Evolutionary conservation across 2,113 vertebrate genomes (phyloP).

Genomic region (Copsychus sechellarum): DNA sequence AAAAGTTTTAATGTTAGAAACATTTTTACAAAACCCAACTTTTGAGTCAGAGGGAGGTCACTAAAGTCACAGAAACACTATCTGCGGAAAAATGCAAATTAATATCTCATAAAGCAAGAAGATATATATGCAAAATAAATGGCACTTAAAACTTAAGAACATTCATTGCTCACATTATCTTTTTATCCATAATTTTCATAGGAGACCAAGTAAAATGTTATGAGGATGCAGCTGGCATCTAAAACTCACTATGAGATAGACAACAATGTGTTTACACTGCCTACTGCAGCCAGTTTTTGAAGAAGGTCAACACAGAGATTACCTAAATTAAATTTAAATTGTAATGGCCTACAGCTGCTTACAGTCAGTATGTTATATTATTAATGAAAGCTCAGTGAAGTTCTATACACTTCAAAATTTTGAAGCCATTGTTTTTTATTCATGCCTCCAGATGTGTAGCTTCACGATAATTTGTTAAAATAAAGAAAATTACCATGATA

Average conservation of each 20-base stretch:
- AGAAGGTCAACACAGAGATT: slow-evolving; percentile 46
- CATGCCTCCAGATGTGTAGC: neutral
- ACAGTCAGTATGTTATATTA: neutral
- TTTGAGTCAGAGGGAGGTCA: slow-evolving; percentile 32
- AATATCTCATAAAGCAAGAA: slow-evolving; percentile 43
- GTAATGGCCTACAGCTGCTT: slow-evolving; percentile 6
- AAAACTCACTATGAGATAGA: slow-evolving; percentile 4
- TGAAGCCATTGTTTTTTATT: neutral
- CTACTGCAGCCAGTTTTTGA: neutral
- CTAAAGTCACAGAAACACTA: slow-evolving; percentile 28
- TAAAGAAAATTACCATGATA: neutral
- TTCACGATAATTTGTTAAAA: neutral
- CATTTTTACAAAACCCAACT: slow-evolving; percentile 34
- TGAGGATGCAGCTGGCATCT: slow-evolving; percentile 28
- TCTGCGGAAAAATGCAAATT: slow-evolving; percentile 37
- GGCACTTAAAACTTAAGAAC: slow-evolving; percentile 48
- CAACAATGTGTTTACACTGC: neutral
- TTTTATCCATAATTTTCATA: slow-evolving; percentile 47
- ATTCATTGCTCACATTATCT: slow-evolving; percentile 29
- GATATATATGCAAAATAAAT: slow-evolving; percentile 41
- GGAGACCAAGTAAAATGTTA: slow-evolving; percentile 47
- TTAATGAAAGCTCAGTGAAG: neutral
- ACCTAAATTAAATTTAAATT: slow-evolving; percentile 26
- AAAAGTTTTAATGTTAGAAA: slow-evolving; percentile 25
- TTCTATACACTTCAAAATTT: neutral